Conservation (phyloP, 2,113 vertebrate genomes). For the Hemicordylus capensis region DNA sequence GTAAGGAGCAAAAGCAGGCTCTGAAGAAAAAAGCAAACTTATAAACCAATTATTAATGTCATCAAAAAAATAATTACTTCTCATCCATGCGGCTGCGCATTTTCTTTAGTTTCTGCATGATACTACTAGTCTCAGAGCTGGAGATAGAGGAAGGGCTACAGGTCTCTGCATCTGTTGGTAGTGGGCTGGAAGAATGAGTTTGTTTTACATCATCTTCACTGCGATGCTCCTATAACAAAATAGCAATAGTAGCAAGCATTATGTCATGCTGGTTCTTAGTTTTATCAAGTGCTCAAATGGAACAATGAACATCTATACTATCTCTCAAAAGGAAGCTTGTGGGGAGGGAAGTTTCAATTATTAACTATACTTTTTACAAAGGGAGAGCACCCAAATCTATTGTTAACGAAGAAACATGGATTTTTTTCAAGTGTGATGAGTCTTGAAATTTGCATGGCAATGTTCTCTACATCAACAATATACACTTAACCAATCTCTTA, state of each 20-base stretch:
- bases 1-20: not conserved
- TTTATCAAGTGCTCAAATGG: not conserved
- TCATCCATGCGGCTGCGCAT: conserved; percentile 97
- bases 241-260: not conserved
- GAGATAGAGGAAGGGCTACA: conserved; percentile 93
- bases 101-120: conserved; percentile 98
- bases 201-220: conserved; percentile 77
- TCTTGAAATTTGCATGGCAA: not conserved
- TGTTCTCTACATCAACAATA: not conserved
- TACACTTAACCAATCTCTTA: not conserved
- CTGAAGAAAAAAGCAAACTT: not conserved
- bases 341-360: not conserved
- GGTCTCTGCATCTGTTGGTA: conserved; percentile 79
- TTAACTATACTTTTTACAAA: not conserved
- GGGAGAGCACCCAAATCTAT: not conserved
- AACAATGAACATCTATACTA: not conserved
- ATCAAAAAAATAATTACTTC: conserved; percentile 83
- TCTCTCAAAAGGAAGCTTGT: not conserved
- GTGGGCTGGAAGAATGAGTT: conserved; percentile 71
- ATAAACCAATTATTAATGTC: conserved; percentile 6
- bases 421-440: not conserved
- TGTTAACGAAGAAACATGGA: not conserved
- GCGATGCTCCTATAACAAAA: conserved; percentile 78
- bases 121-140: conserved; percentile 97
- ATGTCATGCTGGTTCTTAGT: not conserved